Base-by-base conservation (phyloP, 1,140 invertebrate genomes). In the Drosophila aff. region DNA sequence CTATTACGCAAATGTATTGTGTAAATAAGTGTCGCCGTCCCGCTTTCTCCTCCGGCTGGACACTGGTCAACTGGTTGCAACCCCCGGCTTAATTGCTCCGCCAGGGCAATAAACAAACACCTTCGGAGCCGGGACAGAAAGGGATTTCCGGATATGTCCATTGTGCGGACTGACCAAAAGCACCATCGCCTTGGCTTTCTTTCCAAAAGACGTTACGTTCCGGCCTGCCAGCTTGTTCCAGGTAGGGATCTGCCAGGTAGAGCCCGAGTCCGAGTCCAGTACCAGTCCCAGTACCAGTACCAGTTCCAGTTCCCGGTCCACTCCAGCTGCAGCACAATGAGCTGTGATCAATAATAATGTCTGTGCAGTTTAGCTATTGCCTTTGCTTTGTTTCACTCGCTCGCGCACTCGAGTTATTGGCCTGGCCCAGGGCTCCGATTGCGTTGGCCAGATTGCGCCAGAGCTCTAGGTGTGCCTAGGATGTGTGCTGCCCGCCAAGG, bases 1-100 rank as follows among this genome's bases (percentile, higher is more conserved):
- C 76, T 74, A 80, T 80, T 80, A 80, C 76, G 77, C 76, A 80
- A 80, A 80, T 80, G 76, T 79, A 80, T 79, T 80, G 76, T 79
- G 61, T 79, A 80, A 80, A 79, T 80, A 79, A 62, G 62, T 67
- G 55, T 79, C 49, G 40, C 40, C 10, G 26, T 79, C 76, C 46
- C 40, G 40, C 75, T 66, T 40, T n/a, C 59, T 47, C 76, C 49
- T n/a, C 10, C 43, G 46, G 44, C 43, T 46, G 76, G 77, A 79
- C 77, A 80, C 46, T 80, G 77, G 77, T 80, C 77, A 80, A 79
- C 75, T 65, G 76, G 76, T 72, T 78, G 69, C 77, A 80, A 79
- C 77, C 77, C 77, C 61, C 58, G 69, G 77, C 77, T 80, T 80
- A 80, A 80, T 80, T 80, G 77, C 77, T 74, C 43, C 57, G 68